These are phyloP conservation scores for Drosophila leonis DNA, from an alignment of 2,888 invertebrate genomes.

Conservation along the genomic window DNA sequence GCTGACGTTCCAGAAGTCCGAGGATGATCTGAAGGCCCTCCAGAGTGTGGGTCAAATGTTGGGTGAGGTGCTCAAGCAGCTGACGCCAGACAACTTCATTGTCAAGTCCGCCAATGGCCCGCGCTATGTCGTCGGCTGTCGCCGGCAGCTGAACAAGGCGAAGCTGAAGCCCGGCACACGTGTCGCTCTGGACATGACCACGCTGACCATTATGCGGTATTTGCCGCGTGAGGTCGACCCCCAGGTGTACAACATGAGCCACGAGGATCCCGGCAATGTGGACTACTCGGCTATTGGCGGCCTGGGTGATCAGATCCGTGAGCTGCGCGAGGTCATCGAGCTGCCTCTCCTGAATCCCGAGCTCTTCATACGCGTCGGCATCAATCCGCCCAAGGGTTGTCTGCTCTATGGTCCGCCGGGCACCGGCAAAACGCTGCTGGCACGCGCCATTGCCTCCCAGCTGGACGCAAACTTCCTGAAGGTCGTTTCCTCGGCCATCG, in stretches of 20 bases:
- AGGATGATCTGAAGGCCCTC: slow-evolving; percentile 98
- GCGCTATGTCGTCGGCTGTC: slow-evolving; percentile 98
- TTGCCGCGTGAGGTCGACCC: slow-evolving; percentile 99
- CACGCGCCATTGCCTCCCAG: slow-evolving; percentile 98
- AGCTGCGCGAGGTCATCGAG: slow-evolving; percentile 98
- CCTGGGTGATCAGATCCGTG: slow-evolving; percentile 97
- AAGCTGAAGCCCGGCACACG: slow-evolving; percentile 97
- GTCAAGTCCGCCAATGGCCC: slow-evolving; percentile 99
- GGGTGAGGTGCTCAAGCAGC: slow-evolving; percentile 98
- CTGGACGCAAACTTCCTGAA: slow-evolving; percentile 99
- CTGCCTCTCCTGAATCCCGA: slow-evolving; percentile 98
- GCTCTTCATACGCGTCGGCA: slow-evolving; percentile 97
- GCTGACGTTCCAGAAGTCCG: slow-evolving; percentile 98
- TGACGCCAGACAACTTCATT: slow-evolving; percentile 99
- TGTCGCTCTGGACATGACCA: slow-evolving; percentile 99
- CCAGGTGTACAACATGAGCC: slow-evolving; percentile 99
- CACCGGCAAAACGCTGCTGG: slow-evolving; percentile 93
- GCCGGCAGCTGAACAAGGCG: slow-evolving; percentile 96
- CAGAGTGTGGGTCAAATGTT: slow-evolving; percentile 99
- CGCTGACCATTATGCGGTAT: slow-evolving; percentile 99
- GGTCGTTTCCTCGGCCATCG: slow-evolving; percentile 99
- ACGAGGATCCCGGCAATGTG: slow-evolving; percentile 98
- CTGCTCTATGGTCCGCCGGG: slow-evolving; percentile 90
- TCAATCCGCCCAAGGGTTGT: slow-evolving; percentile 99
- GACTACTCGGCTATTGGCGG: slow-evolving; percentile 98